Conservation (phyloP, 2,797 vertebrate species). For the Amblyopsis hoosieri region DNA sequence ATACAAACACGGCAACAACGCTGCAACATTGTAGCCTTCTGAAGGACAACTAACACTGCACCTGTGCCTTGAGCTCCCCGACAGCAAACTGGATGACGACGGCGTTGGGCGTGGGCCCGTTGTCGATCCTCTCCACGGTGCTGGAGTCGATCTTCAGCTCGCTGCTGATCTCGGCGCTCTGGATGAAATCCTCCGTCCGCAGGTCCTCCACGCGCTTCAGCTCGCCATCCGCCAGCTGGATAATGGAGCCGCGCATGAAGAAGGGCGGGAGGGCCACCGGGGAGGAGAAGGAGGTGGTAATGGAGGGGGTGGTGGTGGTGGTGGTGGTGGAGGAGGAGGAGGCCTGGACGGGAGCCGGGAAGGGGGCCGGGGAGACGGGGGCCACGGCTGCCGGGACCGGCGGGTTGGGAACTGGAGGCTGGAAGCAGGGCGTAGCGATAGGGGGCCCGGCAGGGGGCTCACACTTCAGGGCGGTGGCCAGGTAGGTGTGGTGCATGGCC, state of each 20-base stretch:
- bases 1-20: no score
- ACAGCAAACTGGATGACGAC: slow-evolving; percentile 97
- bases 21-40: neutral
- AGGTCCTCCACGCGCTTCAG: slow-evolving; percentile 98
- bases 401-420: slow-evolving; percentile 46
- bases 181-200: slow-evolving; percentile 98
- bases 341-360: slow-evolving; percentile 70
- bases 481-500: slow-evolving; percentile 92
- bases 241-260: slow-evolving; percentile 91
- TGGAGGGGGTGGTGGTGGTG: slow-evolving; percentile 82
- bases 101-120: slow-evolving; percentile 88
- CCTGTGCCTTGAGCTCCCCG: slow-evolving; percentile 97
- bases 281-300: slow-evolving; percentile 61
- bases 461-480: slow-evolving; percentile 90
- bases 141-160: slow-evolving; percentile 99
- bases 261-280: slow-evolving; percentile 66
- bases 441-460: slow-evolving; percentile 71
- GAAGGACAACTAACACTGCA: slow-evolving; percentile 53
- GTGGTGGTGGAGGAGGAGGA: slow-evolving; percentile 77
- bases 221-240: slow-evolving; percentile 96
- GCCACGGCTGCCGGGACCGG: slow-evolving; percentile 41
- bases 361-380: slow-evolving; percentile 70
- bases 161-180: slow-evolving; percentile 96
- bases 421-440: slow-evolving; percentile 49
- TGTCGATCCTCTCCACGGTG: slow-evolving; percentile 95